phyloP scores from a whole-genome alignment of 2,797 vertebrate genomes.

The Microtus agrestis region DNA sequence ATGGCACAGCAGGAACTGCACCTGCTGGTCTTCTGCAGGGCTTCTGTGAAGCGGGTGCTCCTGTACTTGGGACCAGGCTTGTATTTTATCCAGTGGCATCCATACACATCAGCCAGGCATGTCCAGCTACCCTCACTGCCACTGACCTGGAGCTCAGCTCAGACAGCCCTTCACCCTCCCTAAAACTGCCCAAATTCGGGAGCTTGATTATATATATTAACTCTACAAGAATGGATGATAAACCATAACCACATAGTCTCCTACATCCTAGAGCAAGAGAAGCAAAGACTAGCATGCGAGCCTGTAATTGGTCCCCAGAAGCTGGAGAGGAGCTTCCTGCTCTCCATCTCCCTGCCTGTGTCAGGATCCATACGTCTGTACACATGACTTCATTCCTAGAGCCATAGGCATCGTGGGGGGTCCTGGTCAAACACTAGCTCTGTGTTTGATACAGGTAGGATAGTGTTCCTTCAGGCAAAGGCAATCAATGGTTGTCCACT shows the following conservation, averaged over 20 bases:
- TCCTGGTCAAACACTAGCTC: neutral
- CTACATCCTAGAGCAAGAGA: neutral
- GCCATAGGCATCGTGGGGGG: neutral
- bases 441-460: neutral
- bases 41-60: neutral
- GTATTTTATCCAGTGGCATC: neutral
- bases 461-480: fast-evolving
- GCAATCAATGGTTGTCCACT: neutral
- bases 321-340: neutral
- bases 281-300: neutral
- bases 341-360: neutral
- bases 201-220: neutral
- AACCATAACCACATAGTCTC: neutral
- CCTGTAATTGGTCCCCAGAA: neutral
- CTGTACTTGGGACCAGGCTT: neutral
- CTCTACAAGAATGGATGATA: neutral
- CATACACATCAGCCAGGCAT: fast-evolving
- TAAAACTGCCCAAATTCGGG: neutral
- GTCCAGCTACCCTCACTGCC: neutral
- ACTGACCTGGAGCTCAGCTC: neutral
- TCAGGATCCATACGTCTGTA: neutral
- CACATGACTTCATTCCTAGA: neutral
- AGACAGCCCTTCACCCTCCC: neutral
- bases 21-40: neutral
- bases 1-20: neutral